Evolutionary conservation across 2,113 vertebrate genomes (phyloP).

Genomic region (Sialia sialis): DNA sequence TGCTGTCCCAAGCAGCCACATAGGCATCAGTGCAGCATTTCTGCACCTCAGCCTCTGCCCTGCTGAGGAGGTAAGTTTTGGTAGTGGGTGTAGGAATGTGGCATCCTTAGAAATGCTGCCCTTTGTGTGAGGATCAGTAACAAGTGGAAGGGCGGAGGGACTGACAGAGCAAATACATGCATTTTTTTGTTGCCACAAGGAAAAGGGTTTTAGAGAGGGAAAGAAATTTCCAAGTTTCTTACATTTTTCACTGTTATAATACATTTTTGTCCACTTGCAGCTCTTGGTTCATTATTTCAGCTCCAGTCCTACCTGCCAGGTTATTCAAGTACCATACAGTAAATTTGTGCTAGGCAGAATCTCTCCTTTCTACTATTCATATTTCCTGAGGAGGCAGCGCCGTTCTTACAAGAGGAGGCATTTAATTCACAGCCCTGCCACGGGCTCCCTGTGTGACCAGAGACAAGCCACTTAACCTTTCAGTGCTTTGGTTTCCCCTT

Average conservation of each 20-base stretch:
- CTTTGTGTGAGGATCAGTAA: background rate
- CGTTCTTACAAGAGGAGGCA: background rate
- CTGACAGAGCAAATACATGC: background rate
- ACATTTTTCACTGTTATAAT: background rate
- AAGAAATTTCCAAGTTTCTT: background rate
- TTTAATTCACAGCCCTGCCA: slow-evolving; percentile 42
- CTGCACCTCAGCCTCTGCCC: rapidly evolving
- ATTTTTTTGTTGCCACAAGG: background rate
- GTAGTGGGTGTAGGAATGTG: rapidly evolving
- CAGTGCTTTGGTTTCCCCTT: background rate
- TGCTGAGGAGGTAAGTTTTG: background rate
- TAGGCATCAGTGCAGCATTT: background rate
- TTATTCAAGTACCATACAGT: slow-evolving; percentile 24
- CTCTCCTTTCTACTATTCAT: slow-evolving; percentile 23
- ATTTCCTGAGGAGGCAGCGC: background rate
- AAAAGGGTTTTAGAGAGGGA: background rate
- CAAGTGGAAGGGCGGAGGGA: background rate
- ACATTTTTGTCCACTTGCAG: background rate
- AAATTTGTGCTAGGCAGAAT: slow-evolving; percentile 4
- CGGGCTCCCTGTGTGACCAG: background rate
- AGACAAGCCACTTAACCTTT: slow-evolving; percentile 41
- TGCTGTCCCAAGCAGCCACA: background rate
- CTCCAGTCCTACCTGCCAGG: background rate
- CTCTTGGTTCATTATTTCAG: slow-evolving; percentile 16
- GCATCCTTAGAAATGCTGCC: background rate